phyloP scores from a whole-genome alignment of 2,797 vertebrate species.

The Galago senegalensis region DNA sequence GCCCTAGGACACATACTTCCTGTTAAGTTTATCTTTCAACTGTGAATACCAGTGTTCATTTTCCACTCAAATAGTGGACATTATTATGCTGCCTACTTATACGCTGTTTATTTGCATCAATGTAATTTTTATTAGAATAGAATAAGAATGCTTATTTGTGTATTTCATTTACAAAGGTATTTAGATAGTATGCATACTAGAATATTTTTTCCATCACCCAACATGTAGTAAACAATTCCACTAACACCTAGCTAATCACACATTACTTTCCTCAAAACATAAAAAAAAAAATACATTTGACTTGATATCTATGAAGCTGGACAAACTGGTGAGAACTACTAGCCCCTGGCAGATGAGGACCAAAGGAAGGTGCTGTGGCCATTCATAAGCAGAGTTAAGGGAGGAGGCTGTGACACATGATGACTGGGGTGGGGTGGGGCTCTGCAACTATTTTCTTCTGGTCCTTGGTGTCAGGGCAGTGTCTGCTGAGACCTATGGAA shows the following conservation, averaged over 20 bases:
- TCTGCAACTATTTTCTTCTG: not conserved
- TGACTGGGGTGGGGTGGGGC: too few species aligned
- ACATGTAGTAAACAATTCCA: constrained; percentile 47
- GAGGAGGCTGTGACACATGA: not conserved
- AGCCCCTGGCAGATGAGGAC: not conserved
- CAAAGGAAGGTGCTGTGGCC: not conserved
- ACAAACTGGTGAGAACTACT: not conserved
- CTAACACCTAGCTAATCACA: not conserved
- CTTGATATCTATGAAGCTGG: not conserved
- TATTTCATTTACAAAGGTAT: constrained; percentile 43
- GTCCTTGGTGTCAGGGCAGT: not conserved
- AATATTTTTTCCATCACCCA: constrained; percentile 52
- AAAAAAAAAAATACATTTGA: constrained; percentile 24
- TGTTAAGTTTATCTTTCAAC: constrained; percentile 40
- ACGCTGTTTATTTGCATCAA: constrained; percentile 15
- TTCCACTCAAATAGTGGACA: not conserved
- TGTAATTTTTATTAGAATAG: constrained; percentile 41
- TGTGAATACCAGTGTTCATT: constrained; percentile 18
- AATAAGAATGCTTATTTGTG: not conserved
- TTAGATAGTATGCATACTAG: not conserved
- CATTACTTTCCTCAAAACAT: constrained; percentile 17
- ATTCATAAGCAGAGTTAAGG: not conserved
- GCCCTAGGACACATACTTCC: not conserved
- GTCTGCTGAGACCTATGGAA: too few species aligned
- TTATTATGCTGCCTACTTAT: not conserved